phyloP scores from a whole-genome alignment of 2,888 invertebrate species.

The Heliconius charithonia region DNA sequence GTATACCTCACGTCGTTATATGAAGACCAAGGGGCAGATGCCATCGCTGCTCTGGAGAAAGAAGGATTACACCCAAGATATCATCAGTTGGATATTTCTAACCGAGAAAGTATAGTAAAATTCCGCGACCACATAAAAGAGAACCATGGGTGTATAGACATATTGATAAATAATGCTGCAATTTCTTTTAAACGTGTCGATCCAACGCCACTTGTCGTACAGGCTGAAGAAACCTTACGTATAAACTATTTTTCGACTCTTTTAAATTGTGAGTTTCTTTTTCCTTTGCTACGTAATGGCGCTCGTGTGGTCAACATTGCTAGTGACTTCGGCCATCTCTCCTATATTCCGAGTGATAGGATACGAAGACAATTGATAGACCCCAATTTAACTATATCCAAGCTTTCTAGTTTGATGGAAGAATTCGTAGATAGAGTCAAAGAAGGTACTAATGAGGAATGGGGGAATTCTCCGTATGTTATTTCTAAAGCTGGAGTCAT shows the following conservation, averaged over 20 bases:
- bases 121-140: too few species aligned
- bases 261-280: not conserved
- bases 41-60: too few species aligned
- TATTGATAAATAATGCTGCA: too few species aligned
- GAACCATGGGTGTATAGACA: too few species aligned
- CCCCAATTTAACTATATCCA: not conserved
- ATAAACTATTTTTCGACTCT: too few species aligned
- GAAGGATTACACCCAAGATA: too few species aligned
- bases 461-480: not conserved
- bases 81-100: too few species aligned
- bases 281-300: not conserved
- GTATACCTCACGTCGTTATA: constrained; percentile 1
- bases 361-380: not conserved
- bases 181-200: too few species aligned
- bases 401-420: not conserved
- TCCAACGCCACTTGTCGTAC: too few species aligned
- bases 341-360: not conserved
- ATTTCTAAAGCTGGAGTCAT: not conserved
- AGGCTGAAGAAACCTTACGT: too few species aligned
- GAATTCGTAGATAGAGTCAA: not conserved
- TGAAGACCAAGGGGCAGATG: not conserved
- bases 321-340: not conserved
- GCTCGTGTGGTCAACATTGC: not conserved
- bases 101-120: too few species aligned
- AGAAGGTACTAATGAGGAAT: not conserved